Conservation (phyloP, 2,797 vertebrate genomes). For the Pampus argenteus region DNA sequence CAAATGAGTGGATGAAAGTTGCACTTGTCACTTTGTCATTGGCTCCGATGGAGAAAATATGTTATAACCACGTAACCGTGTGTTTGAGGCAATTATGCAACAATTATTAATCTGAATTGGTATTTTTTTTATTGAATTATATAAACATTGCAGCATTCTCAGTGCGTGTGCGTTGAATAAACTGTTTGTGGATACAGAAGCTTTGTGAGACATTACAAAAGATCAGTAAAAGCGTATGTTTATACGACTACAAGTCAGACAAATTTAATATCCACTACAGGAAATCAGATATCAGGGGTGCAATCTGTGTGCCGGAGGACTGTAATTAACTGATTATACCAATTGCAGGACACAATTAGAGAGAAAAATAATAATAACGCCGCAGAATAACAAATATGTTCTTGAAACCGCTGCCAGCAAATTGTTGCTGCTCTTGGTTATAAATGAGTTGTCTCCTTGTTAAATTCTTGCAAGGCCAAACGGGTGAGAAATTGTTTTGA, state of each 20-base stretch:
- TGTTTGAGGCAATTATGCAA: neutral
- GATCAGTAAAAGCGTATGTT: slow-evolving; percentile 16
- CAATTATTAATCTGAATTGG: too few species aligned
- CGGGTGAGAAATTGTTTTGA: slow-evolving; percentile 55
- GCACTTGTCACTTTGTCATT: neutral
- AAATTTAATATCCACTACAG: slow-evolving; percentile 32
- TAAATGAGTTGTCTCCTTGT: slow-evolving; percentile 71
- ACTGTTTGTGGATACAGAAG: neutral
- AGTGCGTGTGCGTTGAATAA: neutral
- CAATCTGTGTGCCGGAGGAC: slow-evolving; percentile 53
- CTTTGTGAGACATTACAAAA: slow-evolving; percentile 22
- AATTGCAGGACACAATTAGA: slow-evolving; percentile 66
- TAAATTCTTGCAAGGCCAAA: slow-evolving; percentile 64
- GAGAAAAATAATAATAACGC: slow-evolving; percentile 61
- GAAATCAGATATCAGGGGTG: slow-evolving; percentile 23
- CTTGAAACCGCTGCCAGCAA: slow-evolving; percentile 64
- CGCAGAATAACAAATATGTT: slow-evolving; percentile 65
- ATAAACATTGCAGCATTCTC: neutral
- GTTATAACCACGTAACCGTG: neutral
- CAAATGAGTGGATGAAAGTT: neutral
- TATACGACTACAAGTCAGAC: slow-evolving; percentile 2
- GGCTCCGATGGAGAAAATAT: neutral
- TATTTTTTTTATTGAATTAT: slow-evolving; percentile 1
- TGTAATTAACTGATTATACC: slow-evolving; percentile 71
- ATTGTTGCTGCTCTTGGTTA: slow-evolving; percentile 67